Conservation (phyloP, 1,140 invertebrate genomes). For the Helicorthomorpha holstii region DNA sequence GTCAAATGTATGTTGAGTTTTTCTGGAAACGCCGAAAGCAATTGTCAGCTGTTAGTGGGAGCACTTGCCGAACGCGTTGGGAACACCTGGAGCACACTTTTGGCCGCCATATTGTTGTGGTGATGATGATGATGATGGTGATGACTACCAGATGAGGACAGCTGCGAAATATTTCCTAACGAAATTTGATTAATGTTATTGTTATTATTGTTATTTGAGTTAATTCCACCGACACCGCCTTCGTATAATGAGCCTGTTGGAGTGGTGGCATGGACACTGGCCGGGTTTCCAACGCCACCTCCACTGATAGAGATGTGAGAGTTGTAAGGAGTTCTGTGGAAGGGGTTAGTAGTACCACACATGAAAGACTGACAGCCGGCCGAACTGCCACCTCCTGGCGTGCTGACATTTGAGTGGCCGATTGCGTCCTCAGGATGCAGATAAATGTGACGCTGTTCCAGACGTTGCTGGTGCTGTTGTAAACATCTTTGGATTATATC, state of each 20-base stretch:
- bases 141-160: background rate
- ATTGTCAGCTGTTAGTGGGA: background rate
- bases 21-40: no score
- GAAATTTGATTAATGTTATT: no score
- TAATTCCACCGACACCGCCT: no score
- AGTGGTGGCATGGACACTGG: background rate
- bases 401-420: no score
- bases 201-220: no score
- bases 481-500: conserved; percentile 48
- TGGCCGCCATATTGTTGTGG: background rate
- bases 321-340: background rate
- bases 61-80: background rate
- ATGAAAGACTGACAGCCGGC: no score
- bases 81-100: background rate
- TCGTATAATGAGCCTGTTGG: background rate
- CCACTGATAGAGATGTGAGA: background rate
- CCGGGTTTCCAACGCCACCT: background rate
- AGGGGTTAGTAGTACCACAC: background rate
- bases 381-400: no score
- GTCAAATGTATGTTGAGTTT: no score
- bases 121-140: background rate
- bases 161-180: background rate
- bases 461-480: conserved; percentile 4
- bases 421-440: conserved; percentile 3
- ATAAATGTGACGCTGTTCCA: conserved; percentile 4